Evolutionary conservation across 2,113 vertebrate species (phyloP).

Genomic region (Daphoenositta chrysoptera): DNA sequence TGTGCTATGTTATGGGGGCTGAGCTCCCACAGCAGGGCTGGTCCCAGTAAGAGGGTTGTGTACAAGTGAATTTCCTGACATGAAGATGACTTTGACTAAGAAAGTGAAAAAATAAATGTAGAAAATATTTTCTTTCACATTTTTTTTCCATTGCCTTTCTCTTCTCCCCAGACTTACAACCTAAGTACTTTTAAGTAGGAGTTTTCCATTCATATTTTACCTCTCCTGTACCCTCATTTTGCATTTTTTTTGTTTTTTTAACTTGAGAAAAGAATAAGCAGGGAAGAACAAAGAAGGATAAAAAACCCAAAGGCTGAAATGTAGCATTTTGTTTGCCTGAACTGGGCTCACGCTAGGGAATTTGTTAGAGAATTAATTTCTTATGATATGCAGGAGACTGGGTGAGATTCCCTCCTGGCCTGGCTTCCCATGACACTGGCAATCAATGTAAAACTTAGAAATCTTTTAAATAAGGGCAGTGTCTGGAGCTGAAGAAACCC

Average conservation of each 20-base stretch:
- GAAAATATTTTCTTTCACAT: background rate
- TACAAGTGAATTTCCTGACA: background rate
- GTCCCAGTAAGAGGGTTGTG: background rate
- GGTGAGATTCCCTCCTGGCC: background rate
- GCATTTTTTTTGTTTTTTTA: background rate
- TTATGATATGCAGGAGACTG: background rate
- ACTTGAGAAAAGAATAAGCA: background rate
- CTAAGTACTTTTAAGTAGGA: background rate
- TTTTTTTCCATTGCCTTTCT: background rate
- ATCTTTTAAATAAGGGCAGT: background rate
- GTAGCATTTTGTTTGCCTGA: background rate
- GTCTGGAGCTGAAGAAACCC: background rate
- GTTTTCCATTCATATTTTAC: background rate
- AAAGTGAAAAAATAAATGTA: background rate
- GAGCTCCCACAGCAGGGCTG: background rate
- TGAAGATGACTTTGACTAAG: background rate
- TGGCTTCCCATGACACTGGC: background rate
- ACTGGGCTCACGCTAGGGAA: fast-evolving
- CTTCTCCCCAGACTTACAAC: background rate
- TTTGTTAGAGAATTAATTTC: background rate
- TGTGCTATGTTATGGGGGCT: background rate
- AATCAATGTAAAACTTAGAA: background rate
- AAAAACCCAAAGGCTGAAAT: background rate
- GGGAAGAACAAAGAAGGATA: background rate
- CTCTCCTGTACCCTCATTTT: background rate